Base-by-base conservation (phyloP, 2,797 vertebrate species). In the Gymnothorax javanicus region DNA sequence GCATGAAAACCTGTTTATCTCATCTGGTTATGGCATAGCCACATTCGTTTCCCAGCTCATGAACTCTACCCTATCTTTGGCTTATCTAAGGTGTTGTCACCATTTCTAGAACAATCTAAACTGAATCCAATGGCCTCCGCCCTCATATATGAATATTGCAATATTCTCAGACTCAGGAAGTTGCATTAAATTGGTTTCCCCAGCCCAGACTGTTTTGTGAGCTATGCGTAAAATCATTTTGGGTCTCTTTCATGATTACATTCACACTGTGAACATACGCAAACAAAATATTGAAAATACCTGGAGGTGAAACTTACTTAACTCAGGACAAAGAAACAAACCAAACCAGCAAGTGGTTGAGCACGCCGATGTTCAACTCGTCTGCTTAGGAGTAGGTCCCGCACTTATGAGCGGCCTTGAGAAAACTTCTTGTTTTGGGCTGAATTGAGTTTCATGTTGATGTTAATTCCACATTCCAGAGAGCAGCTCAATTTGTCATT, bases 391-490 rank as follows among this genome's bases (percentile, higher is more conserved):
- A 50, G 7, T 12, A 2, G 33, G 73, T 2, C 13, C 73, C 43
- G 2, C 27, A 17, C 60, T 20, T 20, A 62, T 17, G 87, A 71
- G 60, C 84, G 86, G 92, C 93, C 90, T 93, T 89, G 93, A 91
- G 90, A 89, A 89, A 87, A 92, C 88, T 86, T 89, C 83, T 58
- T 17, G 64, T 85, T 27, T 25, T 27, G 62, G 2, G 8, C 3
- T 43, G 15, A 11, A 43, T 52, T 54, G 50, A 20, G 52, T 20
- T 81, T 9, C 77, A 11, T 56, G 9, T 81, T 0, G 8, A n/a
- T 0, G 50, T n/a, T 23, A 52, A 23, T 11, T 52, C 23, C 23
- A n/a, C 50, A 56, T 23, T 6, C 20, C 0, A 81, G 11, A 7
- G 7, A 23, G 52, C 23, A 6, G 20, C 8, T 23, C 77, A 54